Conservation (phyloP, 2,113 vertebrate species). For the Phainopepla nitens region DNA sequence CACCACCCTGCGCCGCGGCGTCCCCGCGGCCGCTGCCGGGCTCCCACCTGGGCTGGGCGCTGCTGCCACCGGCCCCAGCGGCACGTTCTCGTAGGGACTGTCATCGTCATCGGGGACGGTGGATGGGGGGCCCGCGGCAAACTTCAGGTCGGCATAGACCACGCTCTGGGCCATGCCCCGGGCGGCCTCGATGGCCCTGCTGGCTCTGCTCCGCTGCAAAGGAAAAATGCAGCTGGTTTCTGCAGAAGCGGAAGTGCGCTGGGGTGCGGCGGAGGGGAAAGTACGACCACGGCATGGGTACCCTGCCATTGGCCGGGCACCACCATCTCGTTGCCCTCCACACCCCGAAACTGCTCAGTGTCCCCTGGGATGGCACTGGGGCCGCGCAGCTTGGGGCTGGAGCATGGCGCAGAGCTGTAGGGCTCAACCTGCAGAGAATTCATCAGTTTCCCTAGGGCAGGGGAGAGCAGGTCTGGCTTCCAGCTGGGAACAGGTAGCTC, state of each 20-base stretch:
- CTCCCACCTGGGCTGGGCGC: neutral
- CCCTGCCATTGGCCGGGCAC: neutral
- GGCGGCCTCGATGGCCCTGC: rapidly evolving
- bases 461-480: neutral
- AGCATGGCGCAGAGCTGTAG: too few species aligned
- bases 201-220: neutral
- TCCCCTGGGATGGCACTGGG: rapidly evolving
- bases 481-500: rapidly evolving
- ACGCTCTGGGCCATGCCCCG: neutral
- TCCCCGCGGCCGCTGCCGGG: neutral
- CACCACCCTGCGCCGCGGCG: rapidly evolving
- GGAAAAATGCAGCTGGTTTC: neutral
- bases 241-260: neutral
- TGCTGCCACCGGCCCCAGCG: neutral
- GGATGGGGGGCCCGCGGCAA: neutral
- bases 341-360: neutral
- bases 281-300: rapidly evolving
- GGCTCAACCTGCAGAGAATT: neutral
- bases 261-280: neutral
- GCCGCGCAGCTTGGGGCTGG: rapidly evolving
- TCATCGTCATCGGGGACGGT: neutral
- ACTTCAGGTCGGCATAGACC: constrained; percentile 7
- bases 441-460: neutral
- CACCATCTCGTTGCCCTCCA: rapidly evolving
- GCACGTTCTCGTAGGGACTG: neutral